A percentile compares a stretch with the other conserved stretches of the same genome.
Conservation (phyloP, 35 echinoderm and acorn worm species). For the Ptychodera flava region DNA sequence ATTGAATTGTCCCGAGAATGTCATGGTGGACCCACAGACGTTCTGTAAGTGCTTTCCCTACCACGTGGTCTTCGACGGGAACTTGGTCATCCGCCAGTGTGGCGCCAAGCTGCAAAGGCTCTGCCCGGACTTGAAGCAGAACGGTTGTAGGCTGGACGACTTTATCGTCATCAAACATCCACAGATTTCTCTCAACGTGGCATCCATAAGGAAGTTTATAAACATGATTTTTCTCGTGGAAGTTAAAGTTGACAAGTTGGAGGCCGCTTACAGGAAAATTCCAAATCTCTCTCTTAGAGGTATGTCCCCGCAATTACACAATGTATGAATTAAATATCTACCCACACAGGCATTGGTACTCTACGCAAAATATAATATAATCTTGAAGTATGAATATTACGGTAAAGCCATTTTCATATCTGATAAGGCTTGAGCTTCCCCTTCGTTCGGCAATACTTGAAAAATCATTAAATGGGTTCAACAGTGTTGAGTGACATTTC, state of each 20-base stretch:
- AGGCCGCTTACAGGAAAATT: slow-evolving; percentile 28
- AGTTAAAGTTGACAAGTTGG: slow-evolving; percentile 23
- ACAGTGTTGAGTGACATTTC: too few species aligned
- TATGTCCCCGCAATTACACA: not conserved
- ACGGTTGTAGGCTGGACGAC: slow-evolving; percentile 32
- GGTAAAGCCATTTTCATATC: not conserved
- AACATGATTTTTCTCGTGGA: slow-evolving; percentile 71
- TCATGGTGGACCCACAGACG: slow-evolving; percentile 52
- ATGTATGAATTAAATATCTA: not conserved
- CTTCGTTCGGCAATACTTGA: too few species aligned
- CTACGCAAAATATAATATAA: not conserved
- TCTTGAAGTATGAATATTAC: not conserved
- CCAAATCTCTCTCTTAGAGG: slow-evolving; percentile 49
- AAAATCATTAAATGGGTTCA: too few species aligned
- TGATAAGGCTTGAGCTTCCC: too few species aligned
- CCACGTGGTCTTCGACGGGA: slow-evolving; percentile 71
- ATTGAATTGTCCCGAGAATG: slow-evolving; percentile 17
- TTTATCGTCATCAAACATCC: slow-evolving; percentile 61
- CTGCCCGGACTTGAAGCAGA: slow-evolving; percentile 23
- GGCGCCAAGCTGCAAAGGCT: slow-evolving; percentile 33
- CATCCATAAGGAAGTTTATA: slow-evolving; percentile 51
- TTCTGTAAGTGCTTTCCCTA: slow-evolving; percentile 65
- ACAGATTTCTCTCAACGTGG: slow-evolving; percentile 41
- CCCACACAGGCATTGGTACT: not conserved
- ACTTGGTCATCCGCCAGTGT: slow-evolving; percentile 38